Base-by-base conservation (phyloP, 1,140 invertebrate species). In the Drosophila virilis region DNA sequence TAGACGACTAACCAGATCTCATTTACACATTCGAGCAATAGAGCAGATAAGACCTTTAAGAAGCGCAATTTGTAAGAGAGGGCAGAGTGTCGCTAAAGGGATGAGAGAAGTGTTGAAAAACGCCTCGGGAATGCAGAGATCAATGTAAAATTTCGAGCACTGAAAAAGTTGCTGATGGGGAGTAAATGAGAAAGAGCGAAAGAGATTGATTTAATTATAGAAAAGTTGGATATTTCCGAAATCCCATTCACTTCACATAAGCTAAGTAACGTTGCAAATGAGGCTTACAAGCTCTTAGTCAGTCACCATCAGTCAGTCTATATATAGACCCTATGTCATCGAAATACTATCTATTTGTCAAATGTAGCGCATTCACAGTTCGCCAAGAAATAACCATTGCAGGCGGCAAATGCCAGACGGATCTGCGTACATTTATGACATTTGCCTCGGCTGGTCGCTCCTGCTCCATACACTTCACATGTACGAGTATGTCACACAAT, bases 401-500 rank as follows among this genome's bases (percentile, higher is more conserved):
- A n/a, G 0, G 40, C 13, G 5, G 12, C 22, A 8, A 64, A 15
- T 12, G 37, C 12, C 22, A 33, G 28, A 8, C 17, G 8, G 52
- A 28, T 0, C 33, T 46, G 62, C 33, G 46, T 40, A 42, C 32
- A 71, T 52, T 74, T 17, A 60, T 62, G 69, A 28, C 60, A 57
- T 69, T 58, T 57, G 15, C 35, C 13, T 61, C 40, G 42, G 40
- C 59, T 54, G 52, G 43, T 43, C 54, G 60, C 17, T 50, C 37
- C 72, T 51, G 60, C 70, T 71, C 50, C 54, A 35, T 52, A 52
- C 50, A 84, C 72, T 70, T 77, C 60, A 69, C 75, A 76, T 78
- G 35, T 48, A 33, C 38, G 22, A 46, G 60, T 78, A 77, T 88
- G 78, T 78, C 82, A 82, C 83, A 79, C 83, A 82, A 79, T 88